These are phyloP conservation scores for Parotia lawesii DNA, from an alignment of 2,113 vertebrate genomes.

Conservation along the genomic window DNA sequence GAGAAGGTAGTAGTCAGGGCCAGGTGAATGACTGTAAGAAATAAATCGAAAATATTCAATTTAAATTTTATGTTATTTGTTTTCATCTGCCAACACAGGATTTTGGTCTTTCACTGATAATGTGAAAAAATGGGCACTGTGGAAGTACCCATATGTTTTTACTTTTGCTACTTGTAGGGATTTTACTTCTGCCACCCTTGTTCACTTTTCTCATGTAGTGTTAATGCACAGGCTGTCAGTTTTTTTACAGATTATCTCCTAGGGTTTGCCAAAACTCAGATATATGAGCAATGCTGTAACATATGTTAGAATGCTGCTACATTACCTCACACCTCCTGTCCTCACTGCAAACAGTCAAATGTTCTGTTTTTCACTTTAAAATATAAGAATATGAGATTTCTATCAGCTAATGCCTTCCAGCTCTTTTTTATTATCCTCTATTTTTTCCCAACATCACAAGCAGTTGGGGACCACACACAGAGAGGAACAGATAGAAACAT, in stretches of 20 bases:
- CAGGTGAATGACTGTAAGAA: neutral
- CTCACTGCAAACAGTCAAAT: constrained; percentile 17
- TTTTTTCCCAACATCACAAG: neutral
- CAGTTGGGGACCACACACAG: neutral
- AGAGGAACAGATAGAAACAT: neutral
- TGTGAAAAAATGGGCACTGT: accelerated
- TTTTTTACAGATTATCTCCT: constrained; percentile 7
- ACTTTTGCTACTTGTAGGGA: neutral
- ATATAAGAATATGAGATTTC: neutral
- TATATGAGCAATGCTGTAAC: constrained; percentile 42
- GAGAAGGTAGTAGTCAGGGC: neutral
- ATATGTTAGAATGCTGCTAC: constrained; percentile 39
- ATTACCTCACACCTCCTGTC: constrained; percentile 45
- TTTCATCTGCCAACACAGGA: neutral
- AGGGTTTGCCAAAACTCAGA: constrained; percentile 15
- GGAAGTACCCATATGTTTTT: neutral
- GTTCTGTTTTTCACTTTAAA: constrained; percentile 36
- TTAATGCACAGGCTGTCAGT: neutral
- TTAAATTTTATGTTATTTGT: neutral
- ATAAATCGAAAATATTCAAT: neutral
- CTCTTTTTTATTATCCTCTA: neutral
- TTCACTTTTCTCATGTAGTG: neutral
- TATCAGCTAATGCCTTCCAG: constrained; percentile 36
- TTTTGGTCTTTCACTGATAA: neutral
- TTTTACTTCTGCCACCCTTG: neutral